A percentile compares a stretch with the other conserved stretches of the same genome.
Evolutionary conservation across 2,113 vertebrate species (phyloP).

Genomic region (Leptocoma aspasia): DNA sequence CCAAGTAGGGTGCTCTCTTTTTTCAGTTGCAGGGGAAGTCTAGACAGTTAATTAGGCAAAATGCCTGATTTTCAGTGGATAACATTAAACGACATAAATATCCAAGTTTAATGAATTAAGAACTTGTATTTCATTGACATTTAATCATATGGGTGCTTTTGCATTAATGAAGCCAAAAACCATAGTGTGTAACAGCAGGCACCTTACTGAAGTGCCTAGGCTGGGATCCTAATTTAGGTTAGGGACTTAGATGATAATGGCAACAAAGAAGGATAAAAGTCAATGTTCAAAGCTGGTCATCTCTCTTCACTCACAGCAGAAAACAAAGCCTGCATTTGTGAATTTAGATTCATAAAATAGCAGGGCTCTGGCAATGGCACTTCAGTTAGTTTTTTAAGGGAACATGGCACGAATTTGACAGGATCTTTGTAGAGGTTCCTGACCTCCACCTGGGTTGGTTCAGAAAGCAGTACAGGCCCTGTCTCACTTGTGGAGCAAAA

Average conservation of each 20-base stretch:
- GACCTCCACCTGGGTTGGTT: neutral
- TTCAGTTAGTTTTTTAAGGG: neutral
- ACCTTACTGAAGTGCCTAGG: neutral
- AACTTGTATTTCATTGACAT: neutral
- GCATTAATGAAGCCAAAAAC: neutral
- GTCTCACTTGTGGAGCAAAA: neutral
- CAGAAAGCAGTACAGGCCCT: neutral
- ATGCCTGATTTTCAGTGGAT: neutral
- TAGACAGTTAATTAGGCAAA: conserved; percentile 10
- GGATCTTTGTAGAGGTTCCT: neutral
- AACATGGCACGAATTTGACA: rapidly evolving
- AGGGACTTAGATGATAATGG: neutral
- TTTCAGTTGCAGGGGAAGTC: neutral
- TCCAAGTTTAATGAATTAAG: neutral
- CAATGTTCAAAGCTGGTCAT: neutral
- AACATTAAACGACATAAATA: neutral
- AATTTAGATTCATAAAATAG: neutral
- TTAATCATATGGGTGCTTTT: neutral
- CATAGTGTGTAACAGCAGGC: neutral
- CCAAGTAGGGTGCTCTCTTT: neutral
- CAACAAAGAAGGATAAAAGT: neutral
- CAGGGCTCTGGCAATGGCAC: neutral
- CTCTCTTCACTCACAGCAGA: neutral
- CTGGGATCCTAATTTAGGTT: neutral
- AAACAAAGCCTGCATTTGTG: neutral